Percentiles rank a stretch among this genome's conserved stretches.
These are phyloP conservation scores for Euproctis similis DNA, from an alignment of 2,888 invertebrate species.

Conservation along the genomic window DNA sequence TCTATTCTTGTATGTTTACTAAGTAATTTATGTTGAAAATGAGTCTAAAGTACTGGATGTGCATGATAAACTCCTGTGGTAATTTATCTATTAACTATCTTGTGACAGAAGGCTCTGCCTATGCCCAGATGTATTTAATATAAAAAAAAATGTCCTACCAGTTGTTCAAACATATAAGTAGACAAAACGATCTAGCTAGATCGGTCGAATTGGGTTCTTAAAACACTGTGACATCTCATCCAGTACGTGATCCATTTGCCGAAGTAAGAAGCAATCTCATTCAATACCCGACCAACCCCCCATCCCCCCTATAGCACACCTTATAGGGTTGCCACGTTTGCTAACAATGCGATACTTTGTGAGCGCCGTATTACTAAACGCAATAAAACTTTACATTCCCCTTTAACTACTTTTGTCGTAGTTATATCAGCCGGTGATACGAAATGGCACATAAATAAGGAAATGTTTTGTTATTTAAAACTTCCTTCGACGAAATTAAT, in stretches of 20 bases:
- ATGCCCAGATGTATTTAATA: no score
- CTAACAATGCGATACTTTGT: conserved; percentile 66
- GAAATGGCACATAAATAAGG: conserved; percentile 50
- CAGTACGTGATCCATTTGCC: conserved; percentile 77
- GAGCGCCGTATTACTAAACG: conserved; percentile 57
- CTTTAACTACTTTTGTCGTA: conserved; percentile 67
- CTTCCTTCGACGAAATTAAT: no score
- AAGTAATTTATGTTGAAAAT: no score
- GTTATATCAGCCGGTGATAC: conserved; percentile 61
- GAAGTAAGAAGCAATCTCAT: conserved; percentile 78
- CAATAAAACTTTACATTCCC: conserved; percentile 71
- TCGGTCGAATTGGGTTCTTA: conserved; percentile 72
- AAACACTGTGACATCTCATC: conserved; percentile 78
- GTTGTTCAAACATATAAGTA: conserved; percentile 13
- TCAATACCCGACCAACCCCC: conserved; percentile 68
- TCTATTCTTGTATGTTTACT: no score
- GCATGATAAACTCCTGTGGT: no score
- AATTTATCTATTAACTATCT: no score
- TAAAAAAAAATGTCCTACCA: background rate
- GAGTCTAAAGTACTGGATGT: no score
- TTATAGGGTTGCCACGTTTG: conserved; percentile 62
- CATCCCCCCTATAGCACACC: conserved; percentile 25
- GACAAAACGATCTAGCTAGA: conserved; percentile 46
- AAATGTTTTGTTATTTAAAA: no score
- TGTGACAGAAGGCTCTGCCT: no score